These are phyloP conservation scores for Circaetus gallicus DNA, from an alignment of 2,113 vertebrate species.

Conservation along the genomic window DNA sequence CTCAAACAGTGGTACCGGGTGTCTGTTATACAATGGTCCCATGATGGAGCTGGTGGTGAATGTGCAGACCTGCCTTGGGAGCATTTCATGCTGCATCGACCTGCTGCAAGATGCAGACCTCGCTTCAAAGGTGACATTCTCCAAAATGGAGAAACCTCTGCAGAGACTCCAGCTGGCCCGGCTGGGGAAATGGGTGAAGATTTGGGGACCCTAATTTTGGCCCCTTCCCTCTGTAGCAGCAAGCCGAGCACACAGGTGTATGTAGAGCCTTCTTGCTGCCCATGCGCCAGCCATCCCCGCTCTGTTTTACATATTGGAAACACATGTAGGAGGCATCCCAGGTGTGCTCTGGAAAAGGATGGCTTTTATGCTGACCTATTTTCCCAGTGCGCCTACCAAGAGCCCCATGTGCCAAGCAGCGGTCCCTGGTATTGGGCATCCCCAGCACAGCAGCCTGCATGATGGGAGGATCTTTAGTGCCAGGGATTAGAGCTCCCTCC, in stretches of 20 bases:
- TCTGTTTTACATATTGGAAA: not conserved
- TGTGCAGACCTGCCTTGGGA: not conserved
- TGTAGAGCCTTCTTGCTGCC: not conserved
- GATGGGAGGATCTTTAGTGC: not conserved
- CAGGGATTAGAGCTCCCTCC: not conserved
- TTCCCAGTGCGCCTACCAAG: not conserved
- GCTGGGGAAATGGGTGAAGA: not conserved
- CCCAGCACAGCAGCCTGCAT: not conserved
- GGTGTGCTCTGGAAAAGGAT: not conserved
- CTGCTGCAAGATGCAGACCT: not conserved
- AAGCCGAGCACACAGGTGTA: not conserved
- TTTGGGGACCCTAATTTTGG: not conserved
- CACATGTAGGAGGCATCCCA: not conserved
- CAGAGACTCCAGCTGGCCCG: not conserved
- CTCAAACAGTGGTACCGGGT: not conserved
- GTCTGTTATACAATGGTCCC: not conserved
- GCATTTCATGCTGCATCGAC: not conserved
- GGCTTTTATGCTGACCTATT: not conserved
- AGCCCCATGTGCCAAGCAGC: not conserved
- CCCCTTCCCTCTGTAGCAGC: not conserved
- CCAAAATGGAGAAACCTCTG: not conserved
- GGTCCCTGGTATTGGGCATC: rapidly evolving
- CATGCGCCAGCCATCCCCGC: no score
- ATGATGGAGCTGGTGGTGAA: not conserved
- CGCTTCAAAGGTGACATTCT: rapidly evolving